phyloP scores from a whole-genome alignment of 1,140 invertebrate species.

The Latrodectus geometricus region DNA sequence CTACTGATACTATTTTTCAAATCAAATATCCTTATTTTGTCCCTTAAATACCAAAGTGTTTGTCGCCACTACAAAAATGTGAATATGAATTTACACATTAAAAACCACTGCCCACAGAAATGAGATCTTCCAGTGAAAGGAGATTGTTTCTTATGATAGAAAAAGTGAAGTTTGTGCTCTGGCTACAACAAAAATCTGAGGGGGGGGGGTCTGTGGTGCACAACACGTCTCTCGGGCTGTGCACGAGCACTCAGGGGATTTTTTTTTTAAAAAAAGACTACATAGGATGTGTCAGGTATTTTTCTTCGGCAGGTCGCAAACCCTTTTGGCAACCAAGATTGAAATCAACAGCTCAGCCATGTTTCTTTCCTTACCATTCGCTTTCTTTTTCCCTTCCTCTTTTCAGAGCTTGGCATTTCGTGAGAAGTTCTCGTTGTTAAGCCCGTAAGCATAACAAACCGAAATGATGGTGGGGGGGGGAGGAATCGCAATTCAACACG shows the following conservation, averaged over 20 bases:
- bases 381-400: slow-evolving; percentile 4
- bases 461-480: not conserved
- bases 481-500: slow-evolving; percentile 53
- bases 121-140: not conserved
- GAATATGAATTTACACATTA: no score
- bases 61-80: no score
- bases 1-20: no score
- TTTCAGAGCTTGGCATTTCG: slow-evolving; percentile 19
- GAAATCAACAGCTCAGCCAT: slow-evolving; percentile 58
- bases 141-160: not conserved
- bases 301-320: not conserved
- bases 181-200: no score
- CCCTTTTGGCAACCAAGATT: slow-evolving; percentile 17
- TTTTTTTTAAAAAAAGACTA: not conserved
- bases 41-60: no score
- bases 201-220: not conserved
- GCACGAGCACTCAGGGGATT: not conserved
- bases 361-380: slow-evolving; percentile 30
- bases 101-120: no score
- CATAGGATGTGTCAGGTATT: not conserved
- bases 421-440: slow-evolving; percentile 48
- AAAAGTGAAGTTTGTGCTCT: not conserved
- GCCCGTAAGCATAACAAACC: slow-evolving; percentile 48
- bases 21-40: no score
- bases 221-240: not conserved